Evolutionary conservation across 2,113 vertebrate genomes (phyloP).

Genomic region (Nothobranchius furzeri): DNA sequence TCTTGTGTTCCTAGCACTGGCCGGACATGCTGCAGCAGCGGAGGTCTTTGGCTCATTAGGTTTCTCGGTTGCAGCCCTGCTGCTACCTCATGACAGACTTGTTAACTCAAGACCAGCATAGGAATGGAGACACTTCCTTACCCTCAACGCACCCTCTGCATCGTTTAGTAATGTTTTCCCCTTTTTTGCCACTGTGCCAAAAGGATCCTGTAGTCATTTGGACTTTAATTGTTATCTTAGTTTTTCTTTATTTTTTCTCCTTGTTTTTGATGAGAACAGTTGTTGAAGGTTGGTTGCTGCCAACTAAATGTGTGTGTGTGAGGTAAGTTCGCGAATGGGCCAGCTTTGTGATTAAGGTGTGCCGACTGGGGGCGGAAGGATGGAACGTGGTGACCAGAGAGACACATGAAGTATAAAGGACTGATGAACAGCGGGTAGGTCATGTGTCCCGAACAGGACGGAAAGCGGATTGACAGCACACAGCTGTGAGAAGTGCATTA

Average conservation of each 20-base stretch:
- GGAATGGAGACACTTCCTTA: constrained; percentile 52
- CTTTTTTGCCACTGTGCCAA: constrained; percentile 31
- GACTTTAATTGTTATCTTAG: constrained; percentile 54
- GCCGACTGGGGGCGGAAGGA: constrained; percentile 38
- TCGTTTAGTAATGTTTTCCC: constrained; percentile 47
- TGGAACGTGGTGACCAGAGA: constrained; percentile 46
- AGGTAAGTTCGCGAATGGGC: constrained; percentile 69
- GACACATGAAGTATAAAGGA: constrained; percentile 60
- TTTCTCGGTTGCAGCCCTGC: constrained; percentile 74
- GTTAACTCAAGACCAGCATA: constrained; percentile 67
- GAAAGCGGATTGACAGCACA: constrained; percentile 64
- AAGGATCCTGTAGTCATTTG: constrained; percentile 65
- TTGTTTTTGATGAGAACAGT: constrained; percentile 24
- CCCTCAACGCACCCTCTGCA: constrained; percentile 46
- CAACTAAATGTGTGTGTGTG: constrained; percentile 48
- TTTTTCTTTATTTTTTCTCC: constrained; percentile 6
- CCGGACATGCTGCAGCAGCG: constrained; percentile 80
- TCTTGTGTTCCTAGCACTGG: constrained; percentile 72
- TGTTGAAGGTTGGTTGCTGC: constrained; percentile 46
- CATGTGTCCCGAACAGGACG: constrained; percentile 46
- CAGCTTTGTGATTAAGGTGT: constrained; percentile 49
- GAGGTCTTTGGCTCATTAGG: constrained; percentile 78
- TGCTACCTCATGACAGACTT: constrained; percentile 73
- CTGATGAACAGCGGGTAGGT: constrained; percentile 59
- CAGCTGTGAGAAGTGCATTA: constrained; percentile 74